Evolutionary conservation across 2,797 vertebrate genomes (phyloP).

Genomic region (Peromyscus attwateri): DNA sequence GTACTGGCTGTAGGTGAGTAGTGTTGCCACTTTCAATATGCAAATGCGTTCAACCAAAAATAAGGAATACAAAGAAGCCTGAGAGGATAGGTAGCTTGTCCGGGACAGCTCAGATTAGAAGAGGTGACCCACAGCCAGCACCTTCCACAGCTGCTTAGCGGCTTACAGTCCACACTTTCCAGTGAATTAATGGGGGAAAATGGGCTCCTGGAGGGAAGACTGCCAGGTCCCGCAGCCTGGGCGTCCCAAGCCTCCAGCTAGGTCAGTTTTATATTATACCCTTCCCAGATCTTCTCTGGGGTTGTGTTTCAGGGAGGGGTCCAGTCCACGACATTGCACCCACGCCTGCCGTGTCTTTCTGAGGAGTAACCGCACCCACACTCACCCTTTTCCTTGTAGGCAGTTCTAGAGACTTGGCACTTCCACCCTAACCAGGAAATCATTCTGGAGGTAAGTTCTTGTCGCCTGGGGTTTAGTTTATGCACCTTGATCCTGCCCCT

Average conservation of each 20-base stretch:
- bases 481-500: neutral
- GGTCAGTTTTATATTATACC: neutral
- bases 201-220: neutral
- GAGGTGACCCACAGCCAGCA: neutral
- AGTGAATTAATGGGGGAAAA: neutral
- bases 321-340: neutral
- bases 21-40: neutral
- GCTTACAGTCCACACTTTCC: neutral
- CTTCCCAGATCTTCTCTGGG: neutral
- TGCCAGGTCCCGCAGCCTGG: neutral
- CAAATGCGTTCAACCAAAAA: neutral
- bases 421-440: neutral
- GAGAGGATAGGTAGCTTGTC: neutral
- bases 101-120: neutral
- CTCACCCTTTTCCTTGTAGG: conserved; percentile 67
- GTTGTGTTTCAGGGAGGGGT: neutral
- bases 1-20: neutral
- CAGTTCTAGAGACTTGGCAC: conserved; percentile 81
- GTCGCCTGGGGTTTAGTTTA: neutral
- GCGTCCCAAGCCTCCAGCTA: neutral
- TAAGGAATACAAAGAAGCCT: neutral
- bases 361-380: neutral
- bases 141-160: neutral
- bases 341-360: neutral
- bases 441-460: conserved; percentile 82